These are phyloP conservation scores for Oplegnathus fasciatus DNA, from an alignment of 2,113 vertebrate species.

Conservation along the genomic window DNA sequence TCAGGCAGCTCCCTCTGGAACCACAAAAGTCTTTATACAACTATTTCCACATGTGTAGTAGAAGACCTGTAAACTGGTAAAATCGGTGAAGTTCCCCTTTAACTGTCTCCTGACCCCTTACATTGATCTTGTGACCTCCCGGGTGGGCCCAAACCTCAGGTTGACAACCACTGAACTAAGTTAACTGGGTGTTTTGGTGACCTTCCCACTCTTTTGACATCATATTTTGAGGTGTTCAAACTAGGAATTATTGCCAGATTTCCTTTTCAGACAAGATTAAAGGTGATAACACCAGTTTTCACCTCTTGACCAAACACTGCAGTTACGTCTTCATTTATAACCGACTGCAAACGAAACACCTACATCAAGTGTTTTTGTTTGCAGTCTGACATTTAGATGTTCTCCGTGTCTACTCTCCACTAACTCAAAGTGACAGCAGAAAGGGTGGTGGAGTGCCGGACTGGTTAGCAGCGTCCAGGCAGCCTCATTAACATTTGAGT, in stretches of 20 bases:
- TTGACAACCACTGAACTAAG: neutral
- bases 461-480: slow-evolving; percentile 22
- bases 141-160: neutral
- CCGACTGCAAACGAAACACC: neutral
- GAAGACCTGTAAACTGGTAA: no score
- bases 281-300: neutral
- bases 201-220: neutral
- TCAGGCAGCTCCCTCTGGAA: no score
- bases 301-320: neutral
- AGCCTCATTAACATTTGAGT: slow-evolving; percentile 87
- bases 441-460: slow-evolving; percentile 21
- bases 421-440: slow-evolving; percentile 48
- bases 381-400: slow-evolving; percentile 51
- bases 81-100: neutral
- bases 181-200: neutral
- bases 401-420: slow-evolving; percentile 26
- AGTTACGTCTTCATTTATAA: neutral
- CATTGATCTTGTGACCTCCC: neutral
- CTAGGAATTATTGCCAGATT: neutral
- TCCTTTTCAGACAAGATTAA: neutral
- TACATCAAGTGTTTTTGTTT: neutral
- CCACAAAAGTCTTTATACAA: no score
- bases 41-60: no score
- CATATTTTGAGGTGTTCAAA: neutral
- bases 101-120: no score